phyloP scores from a whole-genome alignment of 2,797 vertebrate genomes.

The Merluccius polli region DNA sequence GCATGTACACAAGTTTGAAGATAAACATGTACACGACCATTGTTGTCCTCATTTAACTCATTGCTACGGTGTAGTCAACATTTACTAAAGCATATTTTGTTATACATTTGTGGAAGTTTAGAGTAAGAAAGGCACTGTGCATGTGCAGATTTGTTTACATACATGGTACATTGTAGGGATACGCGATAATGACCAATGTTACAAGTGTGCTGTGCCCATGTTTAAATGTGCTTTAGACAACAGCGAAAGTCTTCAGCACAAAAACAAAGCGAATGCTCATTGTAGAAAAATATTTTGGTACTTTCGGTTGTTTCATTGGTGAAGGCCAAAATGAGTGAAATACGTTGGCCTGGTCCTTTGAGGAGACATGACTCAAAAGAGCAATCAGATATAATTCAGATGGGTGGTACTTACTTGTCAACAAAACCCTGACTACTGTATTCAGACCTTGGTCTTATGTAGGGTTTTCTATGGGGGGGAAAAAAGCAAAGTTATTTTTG shows the following conservation, averaged over 20 bases:
- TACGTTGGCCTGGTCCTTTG: neutral
- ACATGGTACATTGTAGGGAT: neutral
- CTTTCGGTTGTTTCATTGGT: too few species aligned
- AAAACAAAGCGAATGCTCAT: too few species aligned
- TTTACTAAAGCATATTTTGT: neutral
- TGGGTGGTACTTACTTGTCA: constrained; percentile 52
- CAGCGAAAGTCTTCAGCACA: neutral
- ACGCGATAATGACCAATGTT: neutral
- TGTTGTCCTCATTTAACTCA: neutral
- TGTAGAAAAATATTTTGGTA: too few species aligned
- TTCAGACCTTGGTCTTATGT: constrained; percentile 31
- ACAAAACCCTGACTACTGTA: constrained; percentile 31
- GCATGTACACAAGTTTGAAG: neutral
- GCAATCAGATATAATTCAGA: too few species aligned
- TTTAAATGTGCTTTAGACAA: neutral
- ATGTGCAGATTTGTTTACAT: neutral
- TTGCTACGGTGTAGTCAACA: neutral
- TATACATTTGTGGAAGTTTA: neutral
- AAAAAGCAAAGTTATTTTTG: neutral
- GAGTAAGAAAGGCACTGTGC: neutral
- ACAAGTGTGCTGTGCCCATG: neutral
- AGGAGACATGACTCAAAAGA: neutral
- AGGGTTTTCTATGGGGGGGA: constrained; percentile 39
- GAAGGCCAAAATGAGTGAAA: too few species aligned
- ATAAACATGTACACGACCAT: neutral